phyloP scores from a whole-genome alignment of 2,113 vertebrate genomes.

The Prietella phreatophila region DNA sequence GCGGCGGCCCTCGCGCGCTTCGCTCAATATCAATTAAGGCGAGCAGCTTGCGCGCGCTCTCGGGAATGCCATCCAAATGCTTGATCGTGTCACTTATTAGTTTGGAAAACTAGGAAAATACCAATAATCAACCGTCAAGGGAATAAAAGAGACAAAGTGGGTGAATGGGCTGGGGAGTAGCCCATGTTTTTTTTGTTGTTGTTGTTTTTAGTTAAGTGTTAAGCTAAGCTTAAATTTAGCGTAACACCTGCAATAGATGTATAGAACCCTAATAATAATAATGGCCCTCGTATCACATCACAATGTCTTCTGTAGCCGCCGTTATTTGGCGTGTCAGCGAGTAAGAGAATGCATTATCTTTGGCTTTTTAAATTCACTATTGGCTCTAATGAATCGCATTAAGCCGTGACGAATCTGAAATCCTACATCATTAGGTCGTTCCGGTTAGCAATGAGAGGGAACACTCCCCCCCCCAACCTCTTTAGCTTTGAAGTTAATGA shows the following conservation, averaged over 20 bases:
- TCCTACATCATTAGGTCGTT: conserved; percentile 80
- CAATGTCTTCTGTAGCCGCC: not conserved
- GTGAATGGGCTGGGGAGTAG: not conserved
- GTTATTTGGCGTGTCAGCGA: conserved; percentile 49
- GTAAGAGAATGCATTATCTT: conserved; percentile 72
- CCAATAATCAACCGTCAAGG: conserved; percentile 87
- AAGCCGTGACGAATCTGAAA: conserved; percentile 77
- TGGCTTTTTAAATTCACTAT: conserved; percentile 73
- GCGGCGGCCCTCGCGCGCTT: conserved; percentile 97
- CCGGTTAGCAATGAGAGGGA: conserved; percentile 80
- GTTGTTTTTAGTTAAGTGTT: not conserved
- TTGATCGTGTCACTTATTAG: conserved; percentile 96
- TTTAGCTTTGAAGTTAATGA: conserved; percentile 82
- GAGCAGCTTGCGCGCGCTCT: conserved; percentile 85
- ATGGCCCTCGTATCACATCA: conserved; percentile 21
- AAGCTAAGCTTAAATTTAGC: not conserved
- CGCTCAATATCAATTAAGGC: conserved; percentile 99
- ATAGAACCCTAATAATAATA: conserved; percentile 1
- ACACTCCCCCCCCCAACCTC: conserved; percentile 69
- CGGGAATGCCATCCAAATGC: conserved; percentile 78
- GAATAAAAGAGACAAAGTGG: not conserved
- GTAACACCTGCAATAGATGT: not conserved
- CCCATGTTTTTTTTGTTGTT: not conserved
- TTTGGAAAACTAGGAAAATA: conserved; percentile 99
- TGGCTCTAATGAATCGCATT: conserved; percentile 81